A percentile compares a stretch with the other conserved stretches of the same genome.
Evolutionary conservation across 1,140 invertebrate genomes (phyloP).

Genomic region (Paramacrobiotus metropolitanus): DNA sequence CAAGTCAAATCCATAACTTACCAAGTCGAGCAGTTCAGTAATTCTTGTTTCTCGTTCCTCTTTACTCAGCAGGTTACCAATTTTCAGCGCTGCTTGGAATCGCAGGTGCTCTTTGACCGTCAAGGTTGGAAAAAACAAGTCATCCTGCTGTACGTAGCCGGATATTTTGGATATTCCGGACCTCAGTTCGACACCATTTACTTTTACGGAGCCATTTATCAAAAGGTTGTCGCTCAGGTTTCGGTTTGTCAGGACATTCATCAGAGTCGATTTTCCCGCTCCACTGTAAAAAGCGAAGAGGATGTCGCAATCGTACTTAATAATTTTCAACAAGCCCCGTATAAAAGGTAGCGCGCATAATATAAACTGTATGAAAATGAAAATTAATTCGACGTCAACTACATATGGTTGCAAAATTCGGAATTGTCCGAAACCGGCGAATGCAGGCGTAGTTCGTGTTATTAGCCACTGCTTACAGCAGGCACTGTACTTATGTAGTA

Average conservation of each 20-base stretch:
- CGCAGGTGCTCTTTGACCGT: conserved; percentile 26
- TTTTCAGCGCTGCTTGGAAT: conserved; percentile 19
- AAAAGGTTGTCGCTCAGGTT: conserved; percentile 16
- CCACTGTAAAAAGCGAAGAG: conserved; percentile 16
- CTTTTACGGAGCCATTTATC: conserved; percentile 16
- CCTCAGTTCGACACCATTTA: conserved; percentile 15
- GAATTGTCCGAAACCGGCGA: no score
- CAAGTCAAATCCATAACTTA: no score
- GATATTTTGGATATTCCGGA: conserved; percentile 20
- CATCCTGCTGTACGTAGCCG: conserved; percentile 28
- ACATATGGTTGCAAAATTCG: no score
- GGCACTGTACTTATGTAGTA: no score
- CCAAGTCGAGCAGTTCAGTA: neutral
- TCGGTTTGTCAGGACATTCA: conserved; percentile 16
- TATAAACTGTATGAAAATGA: no score
- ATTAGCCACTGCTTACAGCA: no score
- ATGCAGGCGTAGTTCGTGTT: no score
- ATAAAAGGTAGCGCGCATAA: no score
- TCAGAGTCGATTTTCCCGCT: conserved; percentile 19
- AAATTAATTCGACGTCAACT: no score
- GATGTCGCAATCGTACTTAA: no score
- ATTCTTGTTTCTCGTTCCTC: neutral
- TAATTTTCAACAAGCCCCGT: no score
- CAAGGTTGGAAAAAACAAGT: conserved; percentile 25
- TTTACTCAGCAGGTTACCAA: neutral